Conservation (phyloP, 2,113 vertebrate genomes). For the Rhinolophus ferrumequinum region DNA sequence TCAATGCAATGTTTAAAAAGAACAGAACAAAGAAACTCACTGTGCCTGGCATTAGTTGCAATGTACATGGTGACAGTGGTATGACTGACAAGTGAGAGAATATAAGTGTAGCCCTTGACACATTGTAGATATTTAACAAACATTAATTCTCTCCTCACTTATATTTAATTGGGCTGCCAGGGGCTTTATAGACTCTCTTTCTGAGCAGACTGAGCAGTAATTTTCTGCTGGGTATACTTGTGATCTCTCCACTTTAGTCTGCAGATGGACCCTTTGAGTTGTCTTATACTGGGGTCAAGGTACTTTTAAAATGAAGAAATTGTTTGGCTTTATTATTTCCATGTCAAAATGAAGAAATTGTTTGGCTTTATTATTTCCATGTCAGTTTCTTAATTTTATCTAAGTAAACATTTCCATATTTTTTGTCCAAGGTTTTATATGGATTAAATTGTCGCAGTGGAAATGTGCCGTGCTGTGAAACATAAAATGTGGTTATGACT, state of each 20-base stretch:
- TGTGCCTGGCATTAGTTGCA: not conserved
- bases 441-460: slow-evolving; percentile 38
- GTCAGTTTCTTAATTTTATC: slow-evolving; percentile 47
- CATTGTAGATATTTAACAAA: not conserved
- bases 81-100: not conserved
- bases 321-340: slow-evolving; percentile 55
- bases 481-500: not conserved
- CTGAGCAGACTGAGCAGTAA: not conserved
- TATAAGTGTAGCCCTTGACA: not conserved
- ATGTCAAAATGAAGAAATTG: slow-evolving; percentile 44
- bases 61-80: too few relatives aligned
- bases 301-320: slow-evolving; percentile 52
- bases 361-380: slow-evolving; percentile 56
- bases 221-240: not conserved
- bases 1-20: slow-evolving; percentile 13
- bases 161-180: not conserved
- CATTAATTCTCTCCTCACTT: not conserved
- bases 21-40: not conserved
- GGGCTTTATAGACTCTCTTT: not conserved
- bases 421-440: not conserved
- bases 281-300: not conserved
- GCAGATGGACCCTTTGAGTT: slow-evolving; percentile 75
- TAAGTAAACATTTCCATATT: slow-evolving; percentile 63
- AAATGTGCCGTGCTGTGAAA: not conserved
- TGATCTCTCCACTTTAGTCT: slow-evolving; percentile 50